Base-by-base conservation (phyloP, 2,797 vertebrate genomes). In the Eutrigla gurnardus region DNA sequence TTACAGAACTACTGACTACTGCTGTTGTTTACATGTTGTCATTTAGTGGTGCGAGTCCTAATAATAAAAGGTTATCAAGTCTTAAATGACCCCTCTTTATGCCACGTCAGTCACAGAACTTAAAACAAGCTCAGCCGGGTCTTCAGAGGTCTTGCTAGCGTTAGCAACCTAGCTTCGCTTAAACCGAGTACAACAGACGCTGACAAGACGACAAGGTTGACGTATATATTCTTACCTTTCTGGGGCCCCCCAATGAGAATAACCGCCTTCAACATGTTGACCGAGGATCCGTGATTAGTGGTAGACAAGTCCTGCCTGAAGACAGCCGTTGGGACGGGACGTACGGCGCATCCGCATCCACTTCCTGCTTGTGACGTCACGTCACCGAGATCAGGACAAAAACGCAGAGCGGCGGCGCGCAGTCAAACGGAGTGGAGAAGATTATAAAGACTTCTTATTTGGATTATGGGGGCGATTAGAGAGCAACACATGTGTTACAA, bases 241-340 rank as follows among this genome's bases (percentile, higher is more conserved):
- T 98, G 97, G 2, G 97, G 96, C 1, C 97, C 97, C 70, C 97
- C 97, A 46, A 99, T 98, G 77, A 99, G 94, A 90, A 99, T 95
- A 7, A 98, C 96, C 5, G 97, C 95, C 76, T 98, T 98, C 78
- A 98, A 88, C 96, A 98, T 97, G 7, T 83, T 90, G 47, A 70
- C 6, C 0, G 9, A 33, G 12, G 4, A n/a, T 49, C 33, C 33
- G 57, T 14, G 46, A 9, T 37, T 9, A 25, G 32, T 47, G 25
- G 52, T 14, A 53, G 59, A 35, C 13, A 5, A 52, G 32, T 39
- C 3, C 52, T 68, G 59, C 17, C 60, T 37, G 65, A 15, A 4
- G 49, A 53, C 61, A 10, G 25, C 2, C 25, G 25, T 25, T 25
- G 25, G 25, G 25, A 25, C 25, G 25, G 25, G 25, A 25, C 25